Evolutionary conservation across 1,140 invertebrate species (phyloP), one percentile per base, ranked within the genome.

Genomic region (Ruditapes philippinarum): DNA sequence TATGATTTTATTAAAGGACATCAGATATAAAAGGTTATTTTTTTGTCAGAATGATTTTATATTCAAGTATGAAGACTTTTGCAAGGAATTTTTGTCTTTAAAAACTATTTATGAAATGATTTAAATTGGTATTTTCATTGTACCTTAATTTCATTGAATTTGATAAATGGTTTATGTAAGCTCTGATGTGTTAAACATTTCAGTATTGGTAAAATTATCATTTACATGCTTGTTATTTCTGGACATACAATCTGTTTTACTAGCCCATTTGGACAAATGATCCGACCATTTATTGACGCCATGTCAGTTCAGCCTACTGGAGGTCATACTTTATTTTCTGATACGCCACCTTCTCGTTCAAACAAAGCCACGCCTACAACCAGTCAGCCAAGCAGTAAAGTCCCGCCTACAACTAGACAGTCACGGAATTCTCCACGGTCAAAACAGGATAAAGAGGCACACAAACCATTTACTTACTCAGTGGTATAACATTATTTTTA

Each of bases 261-360:
- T 89, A 95, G 95, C 5, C 94, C 95, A 4, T 91, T 95, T 89
- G 95, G 95, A 70, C 92, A 93, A 51, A 95, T 95, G 94, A 91
- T 95, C 14, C 92, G 92, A 87, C 94, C 95, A 31, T 92, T 94
- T 80, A 86, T 95, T 40, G 95, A 95, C 83, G 86, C 92, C 14
- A 94, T 95, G 93, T 92, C 93, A 60, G 93, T 95, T 0, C 90
- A 92, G 42, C 94, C 94, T 22, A 90, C 83, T 80, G 94, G 94
- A 28, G 95, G 95, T 12, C 92, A 94, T 76, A 57, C 92, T 40
- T 33, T 94, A 17, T 95, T 95, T 87, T 78, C 89, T 28, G 38
- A 74, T 28, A 51, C 40, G n/a, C 79, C 54, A 38, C 42, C 45
- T 38, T 54, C 79, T 33, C 80, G 78, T 17, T 45, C 22, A 51